Evolutionary conservation across 2,797 vertebrate species (phyloP), one percentile per base, ranked within the genome.

Genomic region (Anabas testudineus): DNA sequence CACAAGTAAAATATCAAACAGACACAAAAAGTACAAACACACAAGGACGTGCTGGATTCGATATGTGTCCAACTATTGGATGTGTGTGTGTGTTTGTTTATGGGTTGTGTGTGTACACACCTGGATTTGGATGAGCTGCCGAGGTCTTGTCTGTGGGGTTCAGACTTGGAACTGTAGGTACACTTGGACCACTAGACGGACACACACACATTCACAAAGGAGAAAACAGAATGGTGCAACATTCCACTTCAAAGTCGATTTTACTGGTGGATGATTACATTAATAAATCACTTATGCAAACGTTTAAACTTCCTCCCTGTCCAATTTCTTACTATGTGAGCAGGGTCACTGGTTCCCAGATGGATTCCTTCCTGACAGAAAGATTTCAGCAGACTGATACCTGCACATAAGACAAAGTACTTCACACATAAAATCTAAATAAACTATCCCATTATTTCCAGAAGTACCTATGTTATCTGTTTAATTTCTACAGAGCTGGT

Each of bases 141-240:
- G 9, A 19, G 83, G 80, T 0, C 94, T 71, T 4, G 92, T 91
- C 68, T 92, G 81, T 81, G 92, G 92, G 68, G 78, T 90, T 83
- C 96, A 87, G 43, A 93, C 92, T 3, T 94, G 6, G 87, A 81
- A 22, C 68, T 37, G 70, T 43, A 88, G 83, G 74, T 86, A 13
- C 61, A 52, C 74, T 86, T 89, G 62, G 87, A 95, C 86, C 96
- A 96, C 80, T 97, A 13, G 2, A 34, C 8, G 61, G 21, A 80
- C 15, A 71, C 37, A 72, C 30, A 42, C 0, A 36, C 34, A 34
- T 10, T 34, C 26, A 65, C 5, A 82, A 10, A 67, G 0, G 51
- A 18, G 41, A 34, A n/a, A n/a, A 48, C 8, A 55, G 5, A 43
- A 39, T 0, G 18, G 9, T 64, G n/a, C 13, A 46, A 52, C 18